These are phyloP conservation scores for Phorcus lineatus DNA, from an alignment of 2,888 invertebrate genomes.

Conservation along the genomic window DNA sequence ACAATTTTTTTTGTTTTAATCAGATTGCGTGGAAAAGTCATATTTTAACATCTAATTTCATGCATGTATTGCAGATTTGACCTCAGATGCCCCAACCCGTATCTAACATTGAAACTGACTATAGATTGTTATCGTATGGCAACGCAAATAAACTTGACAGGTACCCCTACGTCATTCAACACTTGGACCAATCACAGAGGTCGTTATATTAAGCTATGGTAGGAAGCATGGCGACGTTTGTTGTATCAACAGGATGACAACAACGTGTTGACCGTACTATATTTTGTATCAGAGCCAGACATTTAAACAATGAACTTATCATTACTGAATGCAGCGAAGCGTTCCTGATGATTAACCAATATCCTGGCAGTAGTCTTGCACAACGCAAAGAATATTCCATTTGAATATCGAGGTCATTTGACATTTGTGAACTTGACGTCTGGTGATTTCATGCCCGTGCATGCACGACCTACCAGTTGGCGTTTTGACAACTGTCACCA, in stretches of 20 bases:
- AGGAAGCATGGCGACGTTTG: conserved; percentile 34
- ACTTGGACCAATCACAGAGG: conserved; percentile 29
- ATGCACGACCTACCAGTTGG: too few relatives aligned
- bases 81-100: neutral
- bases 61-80: neutral
- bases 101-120: neutral
- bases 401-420: too few relatives aligned
- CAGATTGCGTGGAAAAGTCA: too few relatives aligned
- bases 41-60: too few relatives aligned
- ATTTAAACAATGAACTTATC: conserved; percentile 5
- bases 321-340: neutral
- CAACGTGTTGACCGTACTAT: neutral
- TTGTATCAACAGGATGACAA: conserved; percentile 33
- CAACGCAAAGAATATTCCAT: too few relatives aligned
- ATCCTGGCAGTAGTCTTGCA: too few relatives aligned
- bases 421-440: too few relatives aligned
- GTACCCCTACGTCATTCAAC: conserved; percentile 11
- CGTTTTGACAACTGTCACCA: neutral
- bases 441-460: too few relatives aligned
- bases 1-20: too few relatives aligned
- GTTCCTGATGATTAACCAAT: neutral
- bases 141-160: conserved; percentile 13
- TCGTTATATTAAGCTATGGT: conserved; percentile 25
- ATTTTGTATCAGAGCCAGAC: conserved; percentile 11
- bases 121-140: conserved; percentile 3